Percentiles rank a stretch among this genome's conserved stretches.
These are phyloP conservation scores for Drosophila mimetica DNA, from an alignment of 2,888 invertebrate species.

Conservation along the genomic window DNA sequence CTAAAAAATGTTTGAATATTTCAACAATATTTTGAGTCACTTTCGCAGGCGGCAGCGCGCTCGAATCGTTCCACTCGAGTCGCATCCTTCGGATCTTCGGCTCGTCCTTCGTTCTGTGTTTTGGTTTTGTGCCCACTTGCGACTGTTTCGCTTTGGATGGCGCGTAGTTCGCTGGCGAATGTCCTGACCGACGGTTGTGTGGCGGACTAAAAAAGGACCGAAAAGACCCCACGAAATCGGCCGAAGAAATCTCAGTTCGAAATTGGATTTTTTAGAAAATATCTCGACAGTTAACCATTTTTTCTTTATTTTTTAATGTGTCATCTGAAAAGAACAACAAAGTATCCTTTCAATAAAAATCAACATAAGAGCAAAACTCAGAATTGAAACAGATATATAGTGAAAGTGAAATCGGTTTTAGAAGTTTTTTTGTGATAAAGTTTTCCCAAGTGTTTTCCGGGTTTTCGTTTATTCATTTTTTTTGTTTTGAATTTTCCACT, in stretches of 20 bases:
- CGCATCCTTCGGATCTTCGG: constrained; percentile 12
- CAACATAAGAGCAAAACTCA: not conserved
- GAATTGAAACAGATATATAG: not conserved
- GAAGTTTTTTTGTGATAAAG: not conserved
- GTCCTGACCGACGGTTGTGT: constrained; percentile 71
- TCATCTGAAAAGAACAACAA: not conserved
- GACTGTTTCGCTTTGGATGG: constrained; percentile 53
- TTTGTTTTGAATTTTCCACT: not conserved
- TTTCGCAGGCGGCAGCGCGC: constrained; percentile 1
- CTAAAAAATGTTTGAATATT: too few relatives aligned
- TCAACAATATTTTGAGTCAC: not conserved
- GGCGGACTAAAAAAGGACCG: constrained; percentile 29
- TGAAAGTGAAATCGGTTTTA: not conserved
- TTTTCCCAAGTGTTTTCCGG: not conserved
- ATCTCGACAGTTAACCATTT: not conserved
- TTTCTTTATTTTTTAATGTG: constrained; percentile 15
- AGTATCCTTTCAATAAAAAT: not conserved
- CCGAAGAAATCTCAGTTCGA: constrained; percentile 3
- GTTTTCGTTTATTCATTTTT: not conserved
- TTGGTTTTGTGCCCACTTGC: constrained; percentile 55
- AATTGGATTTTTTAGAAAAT: not conserved
- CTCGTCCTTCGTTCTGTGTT: constrained; percentile 24
- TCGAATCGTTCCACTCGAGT: not conserved
- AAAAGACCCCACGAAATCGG: constrained; percentile 8
- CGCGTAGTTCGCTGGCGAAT: constrained; percentile 71